Conservation (phyloP, 1,140 invertebrate species). For the Zaprionus capensis region DNA sequence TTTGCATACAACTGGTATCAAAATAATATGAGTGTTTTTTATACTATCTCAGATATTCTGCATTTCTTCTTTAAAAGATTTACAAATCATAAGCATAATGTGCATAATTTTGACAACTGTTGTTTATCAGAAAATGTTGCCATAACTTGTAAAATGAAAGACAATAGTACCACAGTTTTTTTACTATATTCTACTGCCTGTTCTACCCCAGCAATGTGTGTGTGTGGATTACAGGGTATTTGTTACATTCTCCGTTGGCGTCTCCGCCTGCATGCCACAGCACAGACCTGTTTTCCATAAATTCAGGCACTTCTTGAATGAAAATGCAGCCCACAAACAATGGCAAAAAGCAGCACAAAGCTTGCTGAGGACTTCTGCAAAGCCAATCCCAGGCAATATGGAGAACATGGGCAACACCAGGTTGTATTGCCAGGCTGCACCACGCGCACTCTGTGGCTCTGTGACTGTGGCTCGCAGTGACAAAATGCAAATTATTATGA, state of each 20-base stretch:
- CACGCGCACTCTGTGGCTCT: conserved; percentile 29
- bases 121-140: too few relatives aligned
- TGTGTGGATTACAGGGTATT: conserved; percentile 18
- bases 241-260: conserved; percentile 41
- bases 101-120: too few relatives aligned
- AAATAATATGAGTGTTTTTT: too few relatives aligned
- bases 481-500: conserved; percentile 83
- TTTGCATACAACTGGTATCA: background rate
- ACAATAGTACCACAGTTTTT: too few relatives aligned
- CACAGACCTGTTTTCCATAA: conserved; percentile 79
- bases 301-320: conserved; percentile 63
- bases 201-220: too few relatives aligned
- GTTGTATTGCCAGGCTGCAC: background rate
- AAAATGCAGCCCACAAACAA: conserved; percentile 50
- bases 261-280: conserved; percentile 71
- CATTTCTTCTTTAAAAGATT: too few relatives aligned
- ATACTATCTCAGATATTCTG: too few relatives aligned
- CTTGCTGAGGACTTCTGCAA: conserved; percentile 14
- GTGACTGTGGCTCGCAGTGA: conserved; percentile 58
- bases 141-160: too few relatives aligned
- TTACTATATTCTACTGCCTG: too few relatives aligned
- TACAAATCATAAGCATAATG: too few relatives aligned
- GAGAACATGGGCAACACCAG: background rate
- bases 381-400: conserved; percentile 10
- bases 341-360: conserved; percentile 16